Base-by-base conservation (phyloP, 2,113 vertebrate genomes). In the Paedocypris sp. region DNA sequence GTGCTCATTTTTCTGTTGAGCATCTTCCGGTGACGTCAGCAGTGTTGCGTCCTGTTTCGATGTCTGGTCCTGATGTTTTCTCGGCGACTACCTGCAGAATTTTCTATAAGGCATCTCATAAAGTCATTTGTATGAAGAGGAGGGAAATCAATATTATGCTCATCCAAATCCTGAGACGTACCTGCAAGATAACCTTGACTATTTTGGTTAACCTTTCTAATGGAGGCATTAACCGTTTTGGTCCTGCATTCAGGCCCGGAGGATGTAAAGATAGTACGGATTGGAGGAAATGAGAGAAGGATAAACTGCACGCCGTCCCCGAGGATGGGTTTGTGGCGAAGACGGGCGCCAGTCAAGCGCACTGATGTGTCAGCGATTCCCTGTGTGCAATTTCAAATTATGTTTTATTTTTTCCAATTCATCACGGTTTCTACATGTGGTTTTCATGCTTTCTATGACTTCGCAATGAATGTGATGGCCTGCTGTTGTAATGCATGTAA, bases 401-500 rank as follows among this genome's bases (percentile, higher is more conserved):
- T 28, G 41, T 31, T 42, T 42, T 31, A n/a, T 52, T 38, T 43
- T 50, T 61, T 60, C 59, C 48, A 60, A 43, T 60, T 50, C 60
- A 70, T 65, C 64, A 57, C 69, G 52, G 51, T 48, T 67, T 36
- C 49, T 64, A 59, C 75, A 19, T 58, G 72, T 75, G 71, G 36
- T 78, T 76, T 80, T 78, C n/a, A 78, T 80, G 75, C 60, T 73
- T 76, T 72, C 73, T 74, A 70, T 69, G 38, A 66, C 41, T 79
- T n/a, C 48, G 72, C 52, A 67, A 70, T 74, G 59, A 73, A 66
- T 83, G 79, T 85, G 73, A 80, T 75, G 79, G 82, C 76, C 76
- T 79, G 79, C 72, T 61, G 77, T 75, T 62, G 72, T 79, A 77
- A 75, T 81, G 81, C 82, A 85, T 86, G 82, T 73, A 77, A 18